Evolutionary conservation across 2,797 vertebrate species (phyloP), one percentile per base, ranked within the genome.

Genomic region (Anabacerthia variegaticeps): DNA sequence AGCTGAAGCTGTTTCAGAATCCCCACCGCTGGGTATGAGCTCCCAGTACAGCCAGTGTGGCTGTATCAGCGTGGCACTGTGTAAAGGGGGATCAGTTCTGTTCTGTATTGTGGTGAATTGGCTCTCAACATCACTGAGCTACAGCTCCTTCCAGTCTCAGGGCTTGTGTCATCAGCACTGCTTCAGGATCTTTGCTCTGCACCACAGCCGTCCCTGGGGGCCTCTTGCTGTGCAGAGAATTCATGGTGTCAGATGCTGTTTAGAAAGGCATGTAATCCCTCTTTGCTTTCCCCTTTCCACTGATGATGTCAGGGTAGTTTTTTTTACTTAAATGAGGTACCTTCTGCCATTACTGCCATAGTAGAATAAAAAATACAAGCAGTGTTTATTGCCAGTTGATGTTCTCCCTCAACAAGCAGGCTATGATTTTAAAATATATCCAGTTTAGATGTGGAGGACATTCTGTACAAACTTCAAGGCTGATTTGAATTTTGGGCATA

Each of bases 401-500:
- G 77, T 56, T 91, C 41, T 85, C 73, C n/a, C 66, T 92, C 56
- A 72, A 75, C 49, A 68, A 86, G 65, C 74, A 93, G 61, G 41
- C 34, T 76, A 61, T 75, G 71, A 74, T 73, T 79, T 88, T 86
- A 82, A 95, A 95, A 93, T 69, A 87, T 41, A 67, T 62, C 30
- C 30, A 90, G 72, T 27, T 74, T 79, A 77, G 87, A 90, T 44
- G 28, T 44, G 46, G 58, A 80, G 69, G 78, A 67, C 43, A 52
- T 52, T 85, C 87, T 89, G 55, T 73, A 63, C 58, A 79, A 95
- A 84, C 21, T 74, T 78, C 74, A 95, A 93, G 74, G 61, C 54
- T 94, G 44, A 85, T 95, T 95, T 88, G 66, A 88, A 90, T 93
- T 72, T 92, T 34, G 32, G 52, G 71, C 61, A 85, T 91, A 81